A percentile compares a stretch with the other conserved stretches of the same genome.
phyloP scores from a whole-genome alignment of 1,140 invertebrate species.

The Trichomalopsis sarcophagae region DNA sequence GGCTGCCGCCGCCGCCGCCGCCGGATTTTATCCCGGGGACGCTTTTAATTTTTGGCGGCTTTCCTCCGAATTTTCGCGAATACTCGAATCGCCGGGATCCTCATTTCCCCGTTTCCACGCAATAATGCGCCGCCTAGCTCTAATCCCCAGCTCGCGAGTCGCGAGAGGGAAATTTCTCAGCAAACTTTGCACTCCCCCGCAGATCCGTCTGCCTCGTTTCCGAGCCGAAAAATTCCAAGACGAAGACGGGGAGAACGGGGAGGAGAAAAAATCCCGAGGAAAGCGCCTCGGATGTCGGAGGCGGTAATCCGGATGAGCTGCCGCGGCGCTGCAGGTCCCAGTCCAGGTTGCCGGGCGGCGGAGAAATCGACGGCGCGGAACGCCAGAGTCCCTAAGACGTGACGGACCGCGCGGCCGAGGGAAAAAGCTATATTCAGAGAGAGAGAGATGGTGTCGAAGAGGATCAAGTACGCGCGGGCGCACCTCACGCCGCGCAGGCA shows the following conservation, averaged over 20 bases:
- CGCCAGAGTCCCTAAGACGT: conserved; percentile 23
- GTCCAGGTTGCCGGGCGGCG: neutral
- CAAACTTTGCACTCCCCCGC: neutral
- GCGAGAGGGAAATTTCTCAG: neutral
- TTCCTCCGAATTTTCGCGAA: too few species aligned
- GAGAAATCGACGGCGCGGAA: conserved; percentile 32
- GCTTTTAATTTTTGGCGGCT: neutral
- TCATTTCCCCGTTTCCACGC: too few species aligned
- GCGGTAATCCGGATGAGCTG: conserved; percentile 50
- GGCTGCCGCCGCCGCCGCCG: neutral
- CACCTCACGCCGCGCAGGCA: conserved; percentile 64
- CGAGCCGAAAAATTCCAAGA: neutral
- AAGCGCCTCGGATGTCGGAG: conserved; percentile 36
- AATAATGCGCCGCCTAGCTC: neutral
- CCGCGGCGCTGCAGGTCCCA: neutral
- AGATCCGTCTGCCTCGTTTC: neutral
- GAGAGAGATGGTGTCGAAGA: conserved; percentile 59
- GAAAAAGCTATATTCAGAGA: neutral
- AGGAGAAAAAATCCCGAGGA: conserved; percentile 18
- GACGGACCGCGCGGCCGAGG: neutral
- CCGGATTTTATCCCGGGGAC: neutral
- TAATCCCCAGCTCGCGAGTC: neutral
- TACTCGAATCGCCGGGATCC: too few species aligned
- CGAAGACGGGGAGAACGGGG: neutral
- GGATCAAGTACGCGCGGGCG: conserved; percentile 66